phyloP scores from a whole-genome alignment of 2,113 vertebrate genomes.

The Nipponia nippon region DNA sequence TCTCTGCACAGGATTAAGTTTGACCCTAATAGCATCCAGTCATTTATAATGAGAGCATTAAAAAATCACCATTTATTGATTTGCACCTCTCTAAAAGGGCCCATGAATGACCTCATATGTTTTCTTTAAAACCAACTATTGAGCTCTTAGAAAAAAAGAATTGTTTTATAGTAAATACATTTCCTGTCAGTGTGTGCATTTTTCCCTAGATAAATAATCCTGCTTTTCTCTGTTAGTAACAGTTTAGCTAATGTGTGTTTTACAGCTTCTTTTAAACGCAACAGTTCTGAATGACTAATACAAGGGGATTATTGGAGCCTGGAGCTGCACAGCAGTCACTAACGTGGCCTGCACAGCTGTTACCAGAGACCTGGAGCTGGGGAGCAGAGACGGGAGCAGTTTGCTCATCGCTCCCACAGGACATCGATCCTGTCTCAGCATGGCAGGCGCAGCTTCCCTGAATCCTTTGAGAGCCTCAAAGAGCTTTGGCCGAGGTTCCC shows the following conservation, averaged over 20 bases:
- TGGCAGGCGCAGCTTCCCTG: not conserved
- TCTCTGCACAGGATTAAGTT: conserved; percentile 14
- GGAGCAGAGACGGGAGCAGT: not conserved
- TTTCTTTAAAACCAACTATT: conserved; percentile 8
- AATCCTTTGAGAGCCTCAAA: not conserved
- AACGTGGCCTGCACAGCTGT: not conserved
- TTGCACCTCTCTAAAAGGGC: not conserved
- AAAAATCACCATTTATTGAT: conserved; percentile 23
- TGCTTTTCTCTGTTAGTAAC: not conserved
- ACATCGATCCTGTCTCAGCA: not conserved
- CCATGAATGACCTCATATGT: not conserved
- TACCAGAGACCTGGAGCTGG: not conserved
- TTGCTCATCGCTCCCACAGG: not conserved
- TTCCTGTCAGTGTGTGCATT: not conserved
- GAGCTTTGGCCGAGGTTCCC: not conserved
- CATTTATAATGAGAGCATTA: conserved; percentile 2
- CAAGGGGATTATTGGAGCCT: not conserved
- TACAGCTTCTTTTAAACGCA: conserved; percentile 19
- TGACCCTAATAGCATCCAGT: conserved; percentile 16
- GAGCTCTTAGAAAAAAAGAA: not conserved
- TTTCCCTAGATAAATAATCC: not conserved
- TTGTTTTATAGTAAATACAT: not conserved
- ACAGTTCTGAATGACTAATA: not conserved
- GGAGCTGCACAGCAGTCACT: not conserved
- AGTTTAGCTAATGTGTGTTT: conserved; percentile 36